Evolutionary conservation across 2,888 invertebrate species (phyloP).

Genomic region (Amitus sp.): DNA sequence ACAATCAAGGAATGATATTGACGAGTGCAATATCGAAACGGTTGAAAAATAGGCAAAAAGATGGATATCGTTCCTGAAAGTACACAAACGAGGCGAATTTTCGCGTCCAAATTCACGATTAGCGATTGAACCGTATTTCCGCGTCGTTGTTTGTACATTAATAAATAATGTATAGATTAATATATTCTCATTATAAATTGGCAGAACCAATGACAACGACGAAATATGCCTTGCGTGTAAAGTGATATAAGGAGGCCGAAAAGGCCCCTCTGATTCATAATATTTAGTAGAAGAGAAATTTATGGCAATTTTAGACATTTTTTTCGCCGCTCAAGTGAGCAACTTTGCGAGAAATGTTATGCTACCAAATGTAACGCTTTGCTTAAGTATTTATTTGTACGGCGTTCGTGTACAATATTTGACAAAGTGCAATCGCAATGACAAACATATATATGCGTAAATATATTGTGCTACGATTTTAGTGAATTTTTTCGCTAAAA

Average conservation of each 20-base stretch:
- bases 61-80: too few relatives aligned
- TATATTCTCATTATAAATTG: constrained; percentile 16
- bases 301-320: neutral
- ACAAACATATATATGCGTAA: constrained; percentile 6
- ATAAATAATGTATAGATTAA: constrained; percentile 23
- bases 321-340: too few relatives aligned
- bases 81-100: neutral
- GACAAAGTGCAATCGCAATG: constrained; percentile 2
- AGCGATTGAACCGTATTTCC: neutral
- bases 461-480: constrained; percentile 2
- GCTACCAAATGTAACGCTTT: neutral
- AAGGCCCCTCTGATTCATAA: neutral
- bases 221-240: constrained; percentile 1
- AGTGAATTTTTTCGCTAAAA: neutral
- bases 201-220: neutral
- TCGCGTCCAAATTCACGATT: too few relatives aligned
- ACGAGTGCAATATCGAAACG: too few relatives aligned
- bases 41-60: too few relatives aligned
- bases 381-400: neutral
- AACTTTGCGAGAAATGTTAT: neutral
- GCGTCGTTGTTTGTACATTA: neutral
- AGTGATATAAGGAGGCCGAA: neutral
- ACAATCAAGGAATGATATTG: too few relatives aligned
- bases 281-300: neutral
- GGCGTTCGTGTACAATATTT: neutral